A percentile compares a stretch with the other conserved stretches of the same genome.
Evolutionary conservation across 2,113 vertebrate species (phyloP).

Genomic region (Brachirus orientalis): DNA sequence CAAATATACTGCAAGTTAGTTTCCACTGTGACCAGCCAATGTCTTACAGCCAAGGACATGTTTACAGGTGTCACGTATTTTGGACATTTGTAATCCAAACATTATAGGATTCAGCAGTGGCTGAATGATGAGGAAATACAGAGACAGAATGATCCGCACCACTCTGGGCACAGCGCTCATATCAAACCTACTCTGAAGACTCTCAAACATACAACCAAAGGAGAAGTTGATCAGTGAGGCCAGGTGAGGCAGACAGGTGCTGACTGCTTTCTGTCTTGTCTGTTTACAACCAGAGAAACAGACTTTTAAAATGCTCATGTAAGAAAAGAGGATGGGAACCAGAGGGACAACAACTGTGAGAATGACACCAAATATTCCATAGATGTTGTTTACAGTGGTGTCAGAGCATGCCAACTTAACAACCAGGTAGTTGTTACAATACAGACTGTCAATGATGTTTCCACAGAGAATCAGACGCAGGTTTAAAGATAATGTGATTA

Average conservation of each 20-base stretch:
- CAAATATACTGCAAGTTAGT: not conserved
- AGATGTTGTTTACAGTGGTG: conserved; percentile 32
- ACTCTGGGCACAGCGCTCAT: not conserved
- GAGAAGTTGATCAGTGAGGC: conserved; percentile 35
- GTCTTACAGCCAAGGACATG: not conserved
- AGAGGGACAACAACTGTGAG: conserved; percentile 7
- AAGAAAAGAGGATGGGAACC: conserved; percentile 25
- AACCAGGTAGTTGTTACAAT: conserved; percentile 42
- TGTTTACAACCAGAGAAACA: conserved; percentile 12
- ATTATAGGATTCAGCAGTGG: conserved; percentile 11
- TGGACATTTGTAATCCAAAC: conserved; percentile 23
- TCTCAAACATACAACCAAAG: not conserved
- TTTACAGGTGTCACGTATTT: not conserved
- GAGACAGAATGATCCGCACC: conserved; percentile 2
- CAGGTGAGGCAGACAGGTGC: conserved; percentile 46
- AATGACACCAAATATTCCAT: not conserved
- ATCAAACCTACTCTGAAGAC: not conserved
- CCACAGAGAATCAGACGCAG: conserved; percentile 20
- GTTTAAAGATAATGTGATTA: conserved; percentile 1
- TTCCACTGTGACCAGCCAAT: not conserved
- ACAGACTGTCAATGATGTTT: conserved; percentile 40
- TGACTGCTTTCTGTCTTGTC: conserved; percentile 30
- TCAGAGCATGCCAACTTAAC: conserved; percentile 37
- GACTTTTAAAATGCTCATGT: conserved; percentile 3
- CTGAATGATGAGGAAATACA: conserved; percentile 21